phyloP scores from a whole-genome alignment of 2,113 vertebrate genomes.

The Triplophysa dalaica region DNA sequence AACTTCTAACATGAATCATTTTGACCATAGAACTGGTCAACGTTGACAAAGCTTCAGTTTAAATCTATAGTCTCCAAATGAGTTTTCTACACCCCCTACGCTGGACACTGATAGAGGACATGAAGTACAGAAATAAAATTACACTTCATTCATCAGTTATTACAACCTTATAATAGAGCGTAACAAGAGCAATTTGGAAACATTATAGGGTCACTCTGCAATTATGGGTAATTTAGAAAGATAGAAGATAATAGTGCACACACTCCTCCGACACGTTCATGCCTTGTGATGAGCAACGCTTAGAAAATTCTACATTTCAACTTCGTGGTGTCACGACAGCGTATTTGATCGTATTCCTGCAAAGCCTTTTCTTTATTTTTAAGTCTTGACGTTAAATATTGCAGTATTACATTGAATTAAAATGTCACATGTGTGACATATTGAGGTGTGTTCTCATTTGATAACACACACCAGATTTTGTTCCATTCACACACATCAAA shows the following conservation, averaged over 20 bases:
- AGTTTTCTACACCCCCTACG: constrained; percentile 39
- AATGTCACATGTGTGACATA: not conserved
- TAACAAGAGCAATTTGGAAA: constrained; percentile 63
- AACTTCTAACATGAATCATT: not conserved
- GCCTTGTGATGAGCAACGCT: constrained; percentile 52
- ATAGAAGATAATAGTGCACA: constrained; percentile 68
- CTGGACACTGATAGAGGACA: constrained; percentile 34
- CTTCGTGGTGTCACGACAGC: not conserved
- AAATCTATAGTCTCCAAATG: constrained; percentile 32
- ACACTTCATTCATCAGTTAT: constrained; percentile 73
- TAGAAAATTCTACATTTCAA: not conserved
- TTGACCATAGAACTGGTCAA: constrained; percentile 19
- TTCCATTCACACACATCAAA: constrained; percentile 42
- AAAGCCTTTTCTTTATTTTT: constrained; percentile 4
- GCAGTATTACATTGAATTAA: not conserved
- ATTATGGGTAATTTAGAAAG: constrained; percentile 74
- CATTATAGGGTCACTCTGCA: constrained; percentile 58
- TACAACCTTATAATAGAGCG: constrained; percentile 66
- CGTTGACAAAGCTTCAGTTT: constrained; percentile 20
- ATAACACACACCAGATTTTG: not conserved
- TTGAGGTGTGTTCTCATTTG: not conserved
- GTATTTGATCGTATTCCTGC: not conserved
- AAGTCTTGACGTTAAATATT: not conserved
- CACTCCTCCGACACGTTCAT: constrained; percentile 50
- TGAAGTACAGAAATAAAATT: constrained; percentile 66